Percentiles rank a stretch among this genome's conserved stretches.
Conservation (phyloP, 2,888 invertebrate species). For the Helobdella robusta region DNA sequence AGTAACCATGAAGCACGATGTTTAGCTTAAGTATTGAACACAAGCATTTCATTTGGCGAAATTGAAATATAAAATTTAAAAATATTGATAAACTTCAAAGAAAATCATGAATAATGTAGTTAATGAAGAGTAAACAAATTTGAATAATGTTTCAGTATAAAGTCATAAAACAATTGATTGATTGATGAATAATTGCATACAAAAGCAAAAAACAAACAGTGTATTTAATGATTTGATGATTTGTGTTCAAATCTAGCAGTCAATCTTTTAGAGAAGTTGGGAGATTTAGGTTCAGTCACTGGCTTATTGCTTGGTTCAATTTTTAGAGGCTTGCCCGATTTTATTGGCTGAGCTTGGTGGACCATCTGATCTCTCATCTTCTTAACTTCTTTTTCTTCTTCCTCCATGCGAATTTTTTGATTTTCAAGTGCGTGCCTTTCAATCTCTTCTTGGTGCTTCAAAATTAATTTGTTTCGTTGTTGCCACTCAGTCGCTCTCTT, state of each 20-base stretch:
- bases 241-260: slow-evolving; percentile 10
- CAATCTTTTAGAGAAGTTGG: slow-evolving; percentile 19
- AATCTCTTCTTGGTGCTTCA: background rate
- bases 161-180: no score
- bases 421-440: background rate
- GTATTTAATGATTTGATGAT: no score
- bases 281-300: slow-evolving; percentile 12
- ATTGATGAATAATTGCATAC: no score
- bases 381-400: slow-evolving; percentile 17
- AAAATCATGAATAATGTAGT: no score
- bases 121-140: no score
- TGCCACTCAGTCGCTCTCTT: slow-evolving; percentile 5
- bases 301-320: background rate
- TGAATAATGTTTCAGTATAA: no score
- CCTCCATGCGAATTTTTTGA: background rate
- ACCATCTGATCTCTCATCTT: slow-evolving; percentile 12
- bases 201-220: no score
- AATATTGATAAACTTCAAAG: no score
- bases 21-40: no score
- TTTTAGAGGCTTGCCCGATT: slow-evolving; percentile 1
- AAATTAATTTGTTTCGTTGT: background rate
- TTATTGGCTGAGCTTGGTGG: slow-evolving; percentile 18
- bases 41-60: no score
- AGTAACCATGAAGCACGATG: no score
- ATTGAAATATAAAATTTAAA: no score